Conservation (phyloP, 2,888 invertebrate species). For the Lasioglossum marginatum region DNA sequence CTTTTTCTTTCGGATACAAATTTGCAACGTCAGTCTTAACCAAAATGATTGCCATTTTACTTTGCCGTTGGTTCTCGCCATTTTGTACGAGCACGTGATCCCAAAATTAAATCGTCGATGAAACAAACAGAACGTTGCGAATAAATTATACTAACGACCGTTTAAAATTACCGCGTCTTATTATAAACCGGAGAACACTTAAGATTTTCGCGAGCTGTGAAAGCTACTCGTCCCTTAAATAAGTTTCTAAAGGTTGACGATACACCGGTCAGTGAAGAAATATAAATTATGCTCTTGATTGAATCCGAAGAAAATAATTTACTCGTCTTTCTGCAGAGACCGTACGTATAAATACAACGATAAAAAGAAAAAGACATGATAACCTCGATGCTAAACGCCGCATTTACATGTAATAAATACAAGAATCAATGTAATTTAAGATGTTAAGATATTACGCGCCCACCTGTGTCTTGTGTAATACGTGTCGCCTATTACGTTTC, state of each 20-base stretch:
- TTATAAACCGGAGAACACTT: constrained; percentile 38
- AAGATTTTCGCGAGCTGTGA: constrained; percentile 43
- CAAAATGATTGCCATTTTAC: constrained; percentile 65
- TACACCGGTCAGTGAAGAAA: constrained; percentile 61
- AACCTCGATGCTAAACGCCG: constrained; percentile 74
- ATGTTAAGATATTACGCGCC: constrained; percentile 72
- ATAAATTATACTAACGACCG: constrained; percentile 66
- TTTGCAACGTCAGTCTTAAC: constrained; percentile 71
- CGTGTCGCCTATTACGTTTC: constrained; percentile 22
- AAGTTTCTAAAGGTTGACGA: constrained; percentile 65
- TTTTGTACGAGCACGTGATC: constrained; percentile 26
- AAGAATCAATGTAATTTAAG: constrained; percentile 76
- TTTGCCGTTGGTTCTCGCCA: constrained; percentile 11
- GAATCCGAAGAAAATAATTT: constrained; percentile 66
- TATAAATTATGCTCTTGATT: constrained; percentile 67
- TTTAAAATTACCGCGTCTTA: constrained; percentile 50
- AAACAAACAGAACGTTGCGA: constrained; percentile 51
- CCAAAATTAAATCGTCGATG: constrained; percentile 35
- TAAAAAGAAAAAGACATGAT: constrained; percentile 51
- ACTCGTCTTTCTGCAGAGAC: constrained; percentile 45
- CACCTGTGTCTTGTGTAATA: background rate
- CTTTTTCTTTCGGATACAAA: constrained; percentile 35
- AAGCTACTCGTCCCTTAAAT: constrained; percentile 74
- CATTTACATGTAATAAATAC: constrained; percentile 83
- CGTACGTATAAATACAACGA: constrained; percentile 68